Evolutionary conservation across 2,797 vertebrate genomes (phyloP), one percentile per base, ranked within the genome.

Genomic region (Lepus townsendii): DNA sequence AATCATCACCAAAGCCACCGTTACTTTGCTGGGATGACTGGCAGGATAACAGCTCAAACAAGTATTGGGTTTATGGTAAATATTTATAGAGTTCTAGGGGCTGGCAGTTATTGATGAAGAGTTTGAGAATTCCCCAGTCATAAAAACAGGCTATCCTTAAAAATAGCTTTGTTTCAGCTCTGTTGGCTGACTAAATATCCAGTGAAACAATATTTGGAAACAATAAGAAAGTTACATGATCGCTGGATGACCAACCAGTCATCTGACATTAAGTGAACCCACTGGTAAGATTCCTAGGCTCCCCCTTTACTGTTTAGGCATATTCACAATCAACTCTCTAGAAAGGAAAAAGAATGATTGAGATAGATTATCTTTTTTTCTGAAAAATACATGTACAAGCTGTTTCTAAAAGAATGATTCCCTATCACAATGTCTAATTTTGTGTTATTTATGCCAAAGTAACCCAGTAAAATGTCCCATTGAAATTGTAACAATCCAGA

Each of bases 41-140:
- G 69, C 78, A 75, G 76, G 80, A 71, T 83, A 72, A 95, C 95
- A 47, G 77, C 72, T 96, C 66, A 86, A 96, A 97, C 0, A 60
- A 83, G 32, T 2, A 91, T 86, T 52, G 87, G 75, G 91, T 77
- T 77, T 52, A 26, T 94, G 63, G 42, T 79, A 89, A 78, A 35
- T 83, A 89, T 92, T 95, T 95, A 5, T 93, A 11, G 0, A 76
- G 62, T 95, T 32, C 82, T 52, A 73, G 84, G 75, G 76, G 13
- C 65, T 94, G 66, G 75, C 77, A 2, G 2, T 57, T 88, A 35
- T n/a, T 91, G 77, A 7, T 35, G 50, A 86, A 91, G 69, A 57
- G 76, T 95, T 35, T 97, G 91, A 75, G 19, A 22, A 10, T 17
- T 19, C 52, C 62, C 24, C 78, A 52, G 22, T 75, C 62, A 76